phyloP scores from a whole-genome alignment of 2,113 vertebrate genomes.

The Strigops habroptila region DNA sequence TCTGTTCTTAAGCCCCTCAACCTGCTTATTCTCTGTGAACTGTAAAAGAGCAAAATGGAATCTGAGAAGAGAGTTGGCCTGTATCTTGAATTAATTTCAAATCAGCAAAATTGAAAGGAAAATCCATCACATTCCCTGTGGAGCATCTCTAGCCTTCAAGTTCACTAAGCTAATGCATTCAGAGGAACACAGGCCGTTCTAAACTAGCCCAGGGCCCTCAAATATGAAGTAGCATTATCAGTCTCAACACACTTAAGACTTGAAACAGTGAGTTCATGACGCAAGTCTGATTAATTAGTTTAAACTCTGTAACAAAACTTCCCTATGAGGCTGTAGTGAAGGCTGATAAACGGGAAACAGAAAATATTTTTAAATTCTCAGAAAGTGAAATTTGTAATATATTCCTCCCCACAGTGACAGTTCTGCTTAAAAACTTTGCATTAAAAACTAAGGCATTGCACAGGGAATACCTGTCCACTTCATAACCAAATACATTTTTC shows the following conservation, averaged over 20 bases:
- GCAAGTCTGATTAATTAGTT: neutral
- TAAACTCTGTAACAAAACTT: neutral
- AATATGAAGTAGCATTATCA: neutral
- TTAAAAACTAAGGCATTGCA: neutral
- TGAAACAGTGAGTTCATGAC: neutral
- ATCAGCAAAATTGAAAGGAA: neutral
- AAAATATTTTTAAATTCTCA: neutral
- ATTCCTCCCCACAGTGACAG: neutral
- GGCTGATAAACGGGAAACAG: neutral
- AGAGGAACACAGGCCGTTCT: neutral
- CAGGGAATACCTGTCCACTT: neutral
- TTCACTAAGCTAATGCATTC: neutral
- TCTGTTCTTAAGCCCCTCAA: neutral
- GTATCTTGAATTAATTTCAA: slow-evolving; percentile 4
- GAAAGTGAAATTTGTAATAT: neutral
- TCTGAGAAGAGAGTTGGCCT: neutral
- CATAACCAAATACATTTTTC: neutral
- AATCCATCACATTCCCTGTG: neutral
- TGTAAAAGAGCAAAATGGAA: neutral
- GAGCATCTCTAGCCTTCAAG: neutral
- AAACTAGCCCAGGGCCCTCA: neutral
- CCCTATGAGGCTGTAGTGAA: neutral
- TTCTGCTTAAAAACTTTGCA: neutral
- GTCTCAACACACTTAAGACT: neutral
- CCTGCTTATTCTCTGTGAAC: neutral